Percentiles rank a stretch among this genome's conserved stretches.
phyloP scores from a whole-genome alignment of 2,113 vertebrate species.

The Fulmarus glacialis region DNA sequence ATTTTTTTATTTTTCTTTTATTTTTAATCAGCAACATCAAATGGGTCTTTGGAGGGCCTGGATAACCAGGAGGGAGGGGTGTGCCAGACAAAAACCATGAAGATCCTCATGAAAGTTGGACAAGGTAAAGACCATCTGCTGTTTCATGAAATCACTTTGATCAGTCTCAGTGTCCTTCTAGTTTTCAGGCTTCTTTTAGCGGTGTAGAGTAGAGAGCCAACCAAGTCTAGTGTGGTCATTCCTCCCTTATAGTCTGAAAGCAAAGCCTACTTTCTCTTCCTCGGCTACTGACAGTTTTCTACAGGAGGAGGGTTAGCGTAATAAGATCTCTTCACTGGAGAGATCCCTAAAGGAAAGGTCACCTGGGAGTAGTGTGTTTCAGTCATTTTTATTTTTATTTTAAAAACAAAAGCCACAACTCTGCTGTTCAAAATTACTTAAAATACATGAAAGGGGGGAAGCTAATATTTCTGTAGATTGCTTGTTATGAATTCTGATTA shows the following conservation, averaged over 20 bases:
- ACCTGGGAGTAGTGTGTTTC: conserved; percentile 54
- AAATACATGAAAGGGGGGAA: conserved; percentile 63
- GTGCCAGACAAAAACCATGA: conserved; percentile 98
- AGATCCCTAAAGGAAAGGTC: conserved; percentile 44
- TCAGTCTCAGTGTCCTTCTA: conserved; percentile 43
- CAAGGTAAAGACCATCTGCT: conserved; percentile 88
- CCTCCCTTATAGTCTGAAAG: conserved; percentile 41
- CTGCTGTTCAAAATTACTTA: conserved; percentile 63
- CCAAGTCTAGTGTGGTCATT: neutral
- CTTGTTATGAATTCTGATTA: conserved; percentile 62
- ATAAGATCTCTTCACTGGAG: conserved; percentile 57
- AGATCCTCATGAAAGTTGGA: conserved; percentile 99
- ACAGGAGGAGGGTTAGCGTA: conserved; percentile 7
- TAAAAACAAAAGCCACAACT: conserved; percentile 61
- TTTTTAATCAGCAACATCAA: conserved; percentile 93
- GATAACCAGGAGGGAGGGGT: conserved; percentile 99
- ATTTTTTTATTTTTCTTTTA: conserved; percentile 76
- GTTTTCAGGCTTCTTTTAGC: conserved; percentile 42
- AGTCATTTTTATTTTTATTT: conserved; percentile 57
- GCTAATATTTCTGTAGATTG: conserved; percentile 63
- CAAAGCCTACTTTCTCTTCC: conserved; percentile 55
- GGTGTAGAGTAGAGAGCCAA: neutral
- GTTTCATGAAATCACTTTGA: conserved; percentile 65
- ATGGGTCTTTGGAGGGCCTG: conserved; percentile 97
- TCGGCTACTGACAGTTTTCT: conserved; percentile 54